phyloP scores from a whole-genome alignment of 2,797 vertebrate genomes.

The Premnoplex brunnescens region DNA sequence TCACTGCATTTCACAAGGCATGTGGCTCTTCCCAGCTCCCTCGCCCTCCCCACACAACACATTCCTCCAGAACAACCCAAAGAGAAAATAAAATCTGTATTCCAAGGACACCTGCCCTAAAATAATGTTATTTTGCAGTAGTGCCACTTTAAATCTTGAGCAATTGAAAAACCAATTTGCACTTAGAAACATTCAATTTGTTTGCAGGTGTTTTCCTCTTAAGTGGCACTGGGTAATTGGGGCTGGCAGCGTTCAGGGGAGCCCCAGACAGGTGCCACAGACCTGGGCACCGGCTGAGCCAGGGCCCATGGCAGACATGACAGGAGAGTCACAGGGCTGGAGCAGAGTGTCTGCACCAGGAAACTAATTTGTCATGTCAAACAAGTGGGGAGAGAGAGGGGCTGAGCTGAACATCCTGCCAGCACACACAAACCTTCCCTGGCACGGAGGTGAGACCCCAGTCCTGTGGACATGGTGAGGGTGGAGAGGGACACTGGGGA shows the following conservation, averaged over 20 bases:
- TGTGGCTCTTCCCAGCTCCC: background rate
- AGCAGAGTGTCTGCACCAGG: background rate
- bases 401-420: background rate
- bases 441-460: rapidly evolving
- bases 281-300: rapidly evolving
- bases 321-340: background rate
- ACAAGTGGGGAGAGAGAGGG: rapidly evolving
- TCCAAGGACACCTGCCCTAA: background rate
- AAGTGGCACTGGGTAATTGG: background rate
- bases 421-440: rapidly evolving
- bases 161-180: slow-evolving; percentile 68
- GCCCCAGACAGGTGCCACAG: background rate
- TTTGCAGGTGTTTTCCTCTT: slow-evolving; percentile 60
- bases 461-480: rapidly evolving
- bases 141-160: slow-evolving; percentile 62
- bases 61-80: rapidly evolving
- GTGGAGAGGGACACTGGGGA: background rate
- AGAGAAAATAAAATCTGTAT: background rate
- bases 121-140: slow-evolving; percentile 39
- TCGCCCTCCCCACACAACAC: rapidly evolving
- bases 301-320: background rate
- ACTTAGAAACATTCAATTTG: slow-evolving; percentile 59
- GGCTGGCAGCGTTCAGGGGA: background rate
- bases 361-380: background rate
- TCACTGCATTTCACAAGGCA: background rate